These are phyloP conservation scores for Mactromeris polynyma DNA, from an alignment of 2,888 invertebrate genomes.

Conservation along the genomic window DNA sequence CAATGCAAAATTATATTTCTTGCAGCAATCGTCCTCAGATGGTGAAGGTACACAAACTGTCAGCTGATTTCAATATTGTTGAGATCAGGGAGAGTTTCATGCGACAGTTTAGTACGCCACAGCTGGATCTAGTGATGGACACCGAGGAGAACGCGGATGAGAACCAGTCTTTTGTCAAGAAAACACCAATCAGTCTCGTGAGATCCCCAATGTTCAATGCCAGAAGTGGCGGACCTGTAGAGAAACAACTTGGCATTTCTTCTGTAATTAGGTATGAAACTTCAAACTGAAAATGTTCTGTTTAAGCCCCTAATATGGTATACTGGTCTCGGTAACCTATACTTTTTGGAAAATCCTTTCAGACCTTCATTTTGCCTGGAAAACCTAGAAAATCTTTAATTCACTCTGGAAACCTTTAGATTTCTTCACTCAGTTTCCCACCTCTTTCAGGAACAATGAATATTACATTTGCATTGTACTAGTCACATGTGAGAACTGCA, in stretches of 20 bases:
- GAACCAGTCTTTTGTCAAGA: constrained; percentile 73
- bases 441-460: too few species aligned
- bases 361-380: too few species aligned
- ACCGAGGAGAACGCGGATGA: constrained; percentile 76
- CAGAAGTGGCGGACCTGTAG: constrained; percentile 80
- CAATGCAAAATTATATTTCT: too few species aligned
- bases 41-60: constrained; percentile 95
- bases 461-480: too few species aligned
- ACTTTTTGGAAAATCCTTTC: too few species aligned
- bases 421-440: too few species aligned
- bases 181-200: constrained; percentile 77
- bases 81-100: constrained; percentile 98
- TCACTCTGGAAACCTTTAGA: too few species aligned
- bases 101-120: constrained; percentile 92
- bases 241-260: constrained; percentile 93
- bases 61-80: constrained; percentile 90
- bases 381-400: too few species aligned
- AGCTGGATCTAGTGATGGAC: constrained; percentile 81
- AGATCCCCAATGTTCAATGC: constrained; percentile 75
- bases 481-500: too few species aligned
- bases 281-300: too few species aligned
- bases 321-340: too few species aligned
- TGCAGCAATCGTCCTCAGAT: constrained; percentile 96
- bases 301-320: too few species aligned
- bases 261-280: constrained; percentile 95